Conservation (phyloP, 2,888 invertebrate species). For the Lissonota sp. region DNA sequence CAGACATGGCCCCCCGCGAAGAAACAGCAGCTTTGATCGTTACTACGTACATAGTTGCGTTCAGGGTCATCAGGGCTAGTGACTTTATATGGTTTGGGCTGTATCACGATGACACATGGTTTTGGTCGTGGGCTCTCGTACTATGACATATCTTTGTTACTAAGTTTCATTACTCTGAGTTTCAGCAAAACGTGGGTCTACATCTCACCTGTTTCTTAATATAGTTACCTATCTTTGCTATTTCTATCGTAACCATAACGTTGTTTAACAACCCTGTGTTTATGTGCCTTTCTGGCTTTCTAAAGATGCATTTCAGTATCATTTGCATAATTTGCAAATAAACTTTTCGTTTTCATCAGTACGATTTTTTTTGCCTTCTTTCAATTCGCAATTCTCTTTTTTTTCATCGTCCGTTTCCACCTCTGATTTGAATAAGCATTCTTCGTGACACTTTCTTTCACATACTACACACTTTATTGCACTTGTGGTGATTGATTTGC, state of each 20-base stretch:
- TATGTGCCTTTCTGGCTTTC: background rate
- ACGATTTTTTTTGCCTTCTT: background rate
- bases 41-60: too few relatives aligned
- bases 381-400: background rate
- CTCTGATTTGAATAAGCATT: constrained; percentile 21
- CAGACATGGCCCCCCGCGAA: too few relatives aligned
- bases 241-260: background rate
- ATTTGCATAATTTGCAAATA: background rate
- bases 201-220: too few relatives aligned
- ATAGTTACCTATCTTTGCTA: background rate
- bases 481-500: constrained; percentile 1
- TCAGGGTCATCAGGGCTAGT: too few relatives aligned
- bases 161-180: background rate
- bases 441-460: constrained; percentile 35
- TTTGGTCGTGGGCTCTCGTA: too few relatives aligned
- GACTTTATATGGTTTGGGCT: too few relatives aligned
- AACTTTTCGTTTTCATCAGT: background rate
- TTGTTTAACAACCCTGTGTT: background rate
- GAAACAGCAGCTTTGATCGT: too few relatives aligned
- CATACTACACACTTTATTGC: constrained; percentile 31
- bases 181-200: constrained; percentile 1
- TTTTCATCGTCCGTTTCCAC: constrained; percentile 33
- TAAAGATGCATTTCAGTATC: background rate
- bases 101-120: too few relatives aligned
- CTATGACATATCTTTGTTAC: too few relatives aligned